A percentile compares a stretch with the other conserved stretches of the same genome.
Evolutionary conservation across 2,113 vertebrate species (phyloP).

Genomic region (Platichthys flesus): DNA sequence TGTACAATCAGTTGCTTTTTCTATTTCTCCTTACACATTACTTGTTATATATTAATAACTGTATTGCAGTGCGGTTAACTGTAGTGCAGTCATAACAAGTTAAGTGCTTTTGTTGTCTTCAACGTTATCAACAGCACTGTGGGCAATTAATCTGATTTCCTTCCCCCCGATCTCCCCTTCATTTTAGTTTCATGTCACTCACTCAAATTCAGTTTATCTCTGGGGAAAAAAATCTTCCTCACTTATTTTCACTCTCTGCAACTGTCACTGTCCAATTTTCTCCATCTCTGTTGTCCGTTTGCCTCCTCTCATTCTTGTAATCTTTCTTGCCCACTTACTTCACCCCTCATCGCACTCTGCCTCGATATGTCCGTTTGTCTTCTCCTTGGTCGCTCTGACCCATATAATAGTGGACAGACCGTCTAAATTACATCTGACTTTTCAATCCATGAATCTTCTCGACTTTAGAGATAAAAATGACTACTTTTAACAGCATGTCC

Average conservation of each 20-base stretch:
- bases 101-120: constrained; percentile 43
- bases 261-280: constrained; percentile 75
- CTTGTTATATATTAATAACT: neutral
- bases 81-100: constrained; percentile 3
- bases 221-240: constrained; percentile 24
- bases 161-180: constrained; percentile 43
- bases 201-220: constrained; percentile 65
- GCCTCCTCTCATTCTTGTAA: constrained; percentile 65
- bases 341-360: constrained; percentile 46
- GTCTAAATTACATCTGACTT: constrained; percentile 40
- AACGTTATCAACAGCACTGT: constrained; percentile 41
- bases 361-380: constrained; percentile 70
- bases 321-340: constrained; percentile 54
- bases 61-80: too few species aligned
- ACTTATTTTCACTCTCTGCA: constrained; percentile 52
- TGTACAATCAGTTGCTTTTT: neutral
- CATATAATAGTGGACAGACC: constrained; percentile 62
- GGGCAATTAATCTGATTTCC: constrained; percentile 71
- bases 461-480: constrained; percentile 34
- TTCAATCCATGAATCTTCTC: constrained; percentile 34
- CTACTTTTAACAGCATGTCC: constrained; percentile 15
- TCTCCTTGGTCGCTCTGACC: constrained; percentile 73
- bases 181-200: constrained; percentile 71
- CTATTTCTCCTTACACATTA: neutral
- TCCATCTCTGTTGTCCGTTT: constrained; percentile 66